Percentiles rank a stretch among this genome's conserved stretches.
Conservation (phyloP, 2,797 vertebrate species). For the Diplodus sargus region DNA sequence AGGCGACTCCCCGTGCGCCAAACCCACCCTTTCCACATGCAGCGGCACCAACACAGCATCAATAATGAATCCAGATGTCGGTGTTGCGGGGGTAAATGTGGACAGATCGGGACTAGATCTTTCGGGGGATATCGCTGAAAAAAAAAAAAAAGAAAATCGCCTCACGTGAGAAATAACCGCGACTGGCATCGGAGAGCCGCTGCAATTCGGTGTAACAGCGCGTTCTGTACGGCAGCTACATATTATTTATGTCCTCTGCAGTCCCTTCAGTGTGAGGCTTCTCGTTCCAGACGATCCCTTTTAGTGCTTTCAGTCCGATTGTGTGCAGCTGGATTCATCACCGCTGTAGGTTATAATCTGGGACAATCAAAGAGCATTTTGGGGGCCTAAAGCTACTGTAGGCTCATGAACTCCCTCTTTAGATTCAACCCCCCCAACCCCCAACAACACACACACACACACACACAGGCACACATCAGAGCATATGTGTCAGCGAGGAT, state of each 20-base stretch:
- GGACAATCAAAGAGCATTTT: conserved; percentile 57
- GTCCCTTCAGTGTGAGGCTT: conserved; percentile 54
- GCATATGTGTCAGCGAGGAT: conserved; percentile 53
- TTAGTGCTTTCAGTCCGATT: conserved; percentile 31
- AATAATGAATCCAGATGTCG: conserved; percentile 75
- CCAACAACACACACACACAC: conserved; percentile 25
- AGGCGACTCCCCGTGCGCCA: conserved; percentile 73
- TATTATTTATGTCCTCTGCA: conserved; percentile 82
- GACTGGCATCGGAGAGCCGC: conserved; percentile 54
- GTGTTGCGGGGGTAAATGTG: conserved; percentile 55
- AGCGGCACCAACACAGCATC: conserved; percentile 76
- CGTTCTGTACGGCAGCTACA: conserved; percentile 61
- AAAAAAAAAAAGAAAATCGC: too few species aligned
- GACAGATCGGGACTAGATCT: conserved; percentile 33
- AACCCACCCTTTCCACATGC: conserved; percentile 75
- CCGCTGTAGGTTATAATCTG: conserved; percentile 49
- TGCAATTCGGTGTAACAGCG: conserved; percentile 57
- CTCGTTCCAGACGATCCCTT: conserved; percentile 32
- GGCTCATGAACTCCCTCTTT: conserved; percentile 46
- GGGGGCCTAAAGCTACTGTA: conserved; percentile 49
- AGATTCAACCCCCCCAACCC: conserved; percentile 43
- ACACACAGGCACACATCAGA: conserved; percentile 26
- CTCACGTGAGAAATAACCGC: conserved; percentile 20
- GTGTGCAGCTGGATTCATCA: conserved; percentile 10
- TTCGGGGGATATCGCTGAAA: conserved; percentile 7